These are phyloP conservation scores for Melipona beecheii DNA, from an alignment of 2,888 invertebrate genomes.

Conservation along the genomic window DNA sequence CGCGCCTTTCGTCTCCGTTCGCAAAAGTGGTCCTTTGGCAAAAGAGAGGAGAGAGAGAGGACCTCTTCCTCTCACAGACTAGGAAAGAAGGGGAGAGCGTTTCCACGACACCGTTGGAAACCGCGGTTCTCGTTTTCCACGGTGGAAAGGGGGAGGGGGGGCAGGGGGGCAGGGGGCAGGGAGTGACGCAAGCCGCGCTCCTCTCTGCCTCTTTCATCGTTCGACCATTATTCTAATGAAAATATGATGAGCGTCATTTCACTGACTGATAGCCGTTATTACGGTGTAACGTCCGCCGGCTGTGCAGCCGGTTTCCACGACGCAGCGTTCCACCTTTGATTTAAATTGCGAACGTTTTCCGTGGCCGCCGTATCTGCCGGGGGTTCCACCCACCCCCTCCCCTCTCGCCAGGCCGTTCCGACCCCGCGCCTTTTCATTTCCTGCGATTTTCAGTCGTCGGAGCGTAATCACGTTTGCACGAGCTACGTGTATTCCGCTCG, in stretches of 20 bases:
- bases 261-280: slow-evolving; percentile 72
- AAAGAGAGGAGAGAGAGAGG: too few species aligned
- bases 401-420: background rate
- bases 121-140: too few species aligned
- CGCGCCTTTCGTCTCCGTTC: too few species aligned
- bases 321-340: slow-evolving; percentile 66
- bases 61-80: too few species aligned
- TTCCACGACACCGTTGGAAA: too few species aligned
- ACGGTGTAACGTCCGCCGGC: slow-evolving; percentile 68
- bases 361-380: slow-evolving; percentile 38
- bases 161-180: too few species aligned
- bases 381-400: slow-evolving; percentile 33
- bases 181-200: too few species aligned
- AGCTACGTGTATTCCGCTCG: slow-evolving; percentile 47
- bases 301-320: slow-evolving; percentile 55
- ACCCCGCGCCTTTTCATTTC: slow-evolving; percentile 41
- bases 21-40: too few species aligned
- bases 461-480: slow-evolving; percentile 59
- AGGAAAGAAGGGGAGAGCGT: too few species aligned
- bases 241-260: slow-evolving; percentile 74
- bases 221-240: slow-evolving; percentile 72
- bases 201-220: slow-evolving; percentile 51
- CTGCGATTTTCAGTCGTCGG: slow-evolving; percentile 59
- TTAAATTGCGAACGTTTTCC: slow-evolving; percentile 71
- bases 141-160: too few species aligned